Base-by-base conservation (phyloP, 2,113 vertebrate genomes). In the Camelus dromedarius region DNA sequence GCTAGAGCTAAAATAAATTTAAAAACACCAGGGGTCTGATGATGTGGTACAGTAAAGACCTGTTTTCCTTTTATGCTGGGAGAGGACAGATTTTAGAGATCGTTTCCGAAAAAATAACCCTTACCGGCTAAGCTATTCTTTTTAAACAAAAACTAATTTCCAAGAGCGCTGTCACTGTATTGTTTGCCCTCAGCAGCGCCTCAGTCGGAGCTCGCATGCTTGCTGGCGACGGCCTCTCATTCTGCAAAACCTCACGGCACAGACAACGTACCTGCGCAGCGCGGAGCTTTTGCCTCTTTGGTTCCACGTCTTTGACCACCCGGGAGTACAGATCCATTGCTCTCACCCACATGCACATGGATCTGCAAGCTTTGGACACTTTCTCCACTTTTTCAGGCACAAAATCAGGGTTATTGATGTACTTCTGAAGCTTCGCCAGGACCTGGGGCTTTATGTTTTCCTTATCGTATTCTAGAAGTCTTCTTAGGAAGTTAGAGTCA, bases 331-430 rank as follows among this genome's bases (percentile, higher is more conserved):
- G 88, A 96, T 99, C 98, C 98, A 99, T 99, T 4, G 99, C 99
- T 97, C 98, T 98, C 62, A 99, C 99, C 99, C 99, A 99, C 98
- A 99, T 98, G 84, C 99, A 99, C 99, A 99, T 99, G 22, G 99
- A 99, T 91, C 97, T 99, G 82, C 99, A 99, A 1, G 99, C 99
- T 97, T 98, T 99, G 75, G 99, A 99, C n/a, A 99, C 99, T 73
- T 99, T 99, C 90, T 99, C 99, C 64, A 99, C 99, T 98, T 99
- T 99, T 85, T 99, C 99, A n/a, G 99, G 99, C 56, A 99, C 76
- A 91, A 99, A 99, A 97, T 99, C 99, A 5, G 99, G 98, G 91
- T 99, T 99, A 94, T 98, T 98, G 54, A 99, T 96, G 66, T 99
- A 99, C 94, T 98, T 99, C 35, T 99, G 99, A 70, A 99, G 98